Evolutionary conservation across 2,797 vertebrate genomes (phyloP).

Genomic region (Pipistrellus kuhlii): DNA sequence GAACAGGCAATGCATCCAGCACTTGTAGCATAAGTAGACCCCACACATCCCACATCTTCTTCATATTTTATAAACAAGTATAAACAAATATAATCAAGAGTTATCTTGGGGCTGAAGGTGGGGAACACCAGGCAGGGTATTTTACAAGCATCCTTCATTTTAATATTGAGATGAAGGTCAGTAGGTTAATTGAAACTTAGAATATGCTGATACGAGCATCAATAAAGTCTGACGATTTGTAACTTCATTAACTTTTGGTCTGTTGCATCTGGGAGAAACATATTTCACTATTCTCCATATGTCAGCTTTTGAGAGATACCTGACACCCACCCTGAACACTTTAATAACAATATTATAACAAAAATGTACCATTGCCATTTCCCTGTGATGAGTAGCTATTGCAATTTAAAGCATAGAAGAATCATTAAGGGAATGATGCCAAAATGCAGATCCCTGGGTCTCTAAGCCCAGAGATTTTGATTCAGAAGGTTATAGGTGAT

Average conservation of each 20-base stretch:
- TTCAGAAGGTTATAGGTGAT: neutral
- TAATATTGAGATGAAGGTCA: constrained; percentile 43
- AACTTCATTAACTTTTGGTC: constrained; percentile 68
- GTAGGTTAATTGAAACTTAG: constrained; percentile 72
- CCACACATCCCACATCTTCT: neutral
- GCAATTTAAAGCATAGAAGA: neutral
- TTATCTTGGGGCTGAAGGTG: neutral
- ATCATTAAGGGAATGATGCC: neutral
- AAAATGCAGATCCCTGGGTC: neutral
- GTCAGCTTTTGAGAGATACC: constrained; percentile 40
- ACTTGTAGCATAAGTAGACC: neutral
- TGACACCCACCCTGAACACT: neutral
- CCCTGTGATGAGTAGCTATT: constrained; percentile 2
- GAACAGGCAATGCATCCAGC: neutral
- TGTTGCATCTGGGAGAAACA: constrained; percentile 53
- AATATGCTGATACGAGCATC: constrained; percentile 60
- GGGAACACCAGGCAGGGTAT: neutral
- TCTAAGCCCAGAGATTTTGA: neutral
- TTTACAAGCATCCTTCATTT: constrained; percentile 41
- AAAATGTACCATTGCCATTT: neutral
- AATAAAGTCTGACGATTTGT: constrained; percentile 36
- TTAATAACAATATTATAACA: constrained; percentile 2
- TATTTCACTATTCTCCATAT: constrained; percentile 21
- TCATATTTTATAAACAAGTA: constrained; percentile 57
- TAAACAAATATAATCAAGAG: constrained; percentile 17